A percentile compares a stretch with the other conserved stretches of the same genome.
phyloP scores from a whole-genome alignment of 2,113 vertebrate species.

The Brachionichthys hirsutus region DNA sequence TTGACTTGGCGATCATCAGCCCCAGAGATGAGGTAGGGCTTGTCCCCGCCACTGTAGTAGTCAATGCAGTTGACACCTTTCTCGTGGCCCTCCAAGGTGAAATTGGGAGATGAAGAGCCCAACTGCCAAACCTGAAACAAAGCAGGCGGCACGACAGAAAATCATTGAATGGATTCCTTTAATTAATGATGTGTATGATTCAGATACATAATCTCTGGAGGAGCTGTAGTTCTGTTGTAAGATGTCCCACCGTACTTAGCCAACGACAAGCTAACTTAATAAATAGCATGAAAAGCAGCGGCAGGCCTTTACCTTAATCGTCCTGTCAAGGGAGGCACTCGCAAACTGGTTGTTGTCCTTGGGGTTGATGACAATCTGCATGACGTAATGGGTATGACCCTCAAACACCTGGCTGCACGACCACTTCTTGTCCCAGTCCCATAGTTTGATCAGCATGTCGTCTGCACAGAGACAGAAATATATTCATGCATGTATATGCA shows the following conservation, averaged over 20 bases:
- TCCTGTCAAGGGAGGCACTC: constrained; percentile 95
- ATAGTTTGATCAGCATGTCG: constrained; percentile 99
- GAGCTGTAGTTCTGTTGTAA: not conserved
- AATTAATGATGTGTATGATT: not conserved
- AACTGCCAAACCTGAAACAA: constrained; percentile 93
- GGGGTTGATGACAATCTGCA: constrained; percentile 99
- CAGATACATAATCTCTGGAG: not conserved
- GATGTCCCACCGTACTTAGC: not conserved
- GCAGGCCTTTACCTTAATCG: constrained; percentile 86
- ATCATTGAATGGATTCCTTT: not conserved
- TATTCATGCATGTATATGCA: constrained; percentile 25
- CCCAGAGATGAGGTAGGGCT: constrained; percentile 97
- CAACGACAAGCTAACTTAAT: not conserved
- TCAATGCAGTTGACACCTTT: constrained; percentile 99
- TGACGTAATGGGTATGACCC: constrained; percentile 99
- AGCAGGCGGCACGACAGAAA: constrained; percentile 1
- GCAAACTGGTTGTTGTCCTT: constrained; percentile 99
- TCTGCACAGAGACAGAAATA: constrained; percentile 74
- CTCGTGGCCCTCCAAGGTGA: constrained; percentile 97
- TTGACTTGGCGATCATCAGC: constrained; percentile 97
- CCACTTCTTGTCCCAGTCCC: constrained; percentile 99
- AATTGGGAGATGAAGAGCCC: constrained; percentile 97
- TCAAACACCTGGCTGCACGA: constrained; percentile 98
- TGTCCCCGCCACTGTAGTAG: constrained; percentile 98
- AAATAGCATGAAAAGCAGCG: not conserved